phyloP scores from a whole-genome alignment of 2,113 vertebrate species.

The Elgaria multicarinata region DNA sequence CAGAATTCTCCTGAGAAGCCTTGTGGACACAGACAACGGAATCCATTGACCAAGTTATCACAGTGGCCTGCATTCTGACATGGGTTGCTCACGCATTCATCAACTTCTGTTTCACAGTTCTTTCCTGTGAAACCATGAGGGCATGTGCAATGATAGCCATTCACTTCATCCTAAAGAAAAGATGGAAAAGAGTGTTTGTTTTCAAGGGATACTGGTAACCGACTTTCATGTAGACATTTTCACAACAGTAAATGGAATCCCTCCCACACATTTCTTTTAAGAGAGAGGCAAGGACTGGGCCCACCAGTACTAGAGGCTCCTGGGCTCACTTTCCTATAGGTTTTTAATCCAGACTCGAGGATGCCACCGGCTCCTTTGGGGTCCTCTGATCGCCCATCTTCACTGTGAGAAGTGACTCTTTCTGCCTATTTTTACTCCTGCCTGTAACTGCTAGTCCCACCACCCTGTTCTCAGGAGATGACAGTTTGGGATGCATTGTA shows the following conservation, averaged over 20 bases:
- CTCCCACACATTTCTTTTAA: not conserved
- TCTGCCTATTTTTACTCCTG: not conserved
- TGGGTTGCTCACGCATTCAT: constrained; percentile 84
- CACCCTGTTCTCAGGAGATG: not conserved
- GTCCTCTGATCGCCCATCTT: not conserved
- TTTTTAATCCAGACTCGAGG: not conserved
- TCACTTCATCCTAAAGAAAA: constrained; percentile 75
- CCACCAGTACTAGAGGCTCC: not conserved
- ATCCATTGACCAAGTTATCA: constrained; percentile 79
- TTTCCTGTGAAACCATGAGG: constrained; percentile 85
- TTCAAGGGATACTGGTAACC: not conserved
- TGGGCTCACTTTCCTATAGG: not conserved
- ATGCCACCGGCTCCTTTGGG: not conserved
- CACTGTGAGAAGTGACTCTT: not conserved
- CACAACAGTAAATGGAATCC: not conserved
- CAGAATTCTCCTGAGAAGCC: constrained; percentile 87
- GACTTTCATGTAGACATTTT: not conserved
- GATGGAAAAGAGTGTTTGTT: not conserved
- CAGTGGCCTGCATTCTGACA: constrained; percentile 87
- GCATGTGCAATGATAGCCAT: constrained; percentile 88
- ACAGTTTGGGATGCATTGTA: not conserved
- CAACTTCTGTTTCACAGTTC: constrained; percentile 86
- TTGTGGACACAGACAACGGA: constrained; percentile 85
- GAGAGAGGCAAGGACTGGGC: not conserved
- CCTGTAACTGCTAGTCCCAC: no score